Evolutionary conservation across 92 coral and sea anemone species (phyloP), one percentile per base, ranked within the genome.

Genomic region (Bergia puertoricense): DNA sequence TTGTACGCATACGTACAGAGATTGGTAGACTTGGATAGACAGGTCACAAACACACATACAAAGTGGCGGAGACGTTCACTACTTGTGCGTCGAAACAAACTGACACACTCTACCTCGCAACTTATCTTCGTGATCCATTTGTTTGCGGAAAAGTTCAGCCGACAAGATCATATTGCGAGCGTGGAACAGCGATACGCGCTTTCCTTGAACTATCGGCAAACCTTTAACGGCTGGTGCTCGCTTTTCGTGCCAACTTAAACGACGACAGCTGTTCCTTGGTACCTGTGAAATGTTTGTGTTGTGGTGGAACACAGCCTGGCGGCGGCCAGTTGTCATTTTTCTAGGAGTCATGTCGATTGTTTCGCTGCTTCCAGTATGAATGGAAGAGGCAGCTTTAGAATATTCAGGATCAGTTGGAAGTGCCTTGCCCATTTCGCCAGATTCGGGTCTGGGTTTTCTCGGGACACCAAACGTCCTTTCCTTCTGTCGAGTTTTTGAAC

Each of bases 131-230:
- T 71, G 46, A 23, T 84, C 68, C 30, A 84, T n/a, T 30, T 84
- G 79, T 44, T 84, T 51, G 14, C 79, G 65, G n/a, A 71, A 48
- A 1, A 84, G 67, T 4, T 79, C 36, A 69, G 87, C 87, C 8
- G 79, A 69, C 67, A 71, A n/a, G 4, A 37, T 71, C 87, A 84
- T 71, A 37, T 44, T 84, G 22, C 67, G 45, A 11, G 67, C 68
- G 37, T 84, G 79, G 68, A 66, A 84, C 23, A 84, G n/a, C 65
- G 87, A 84, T 45, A 84, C 66, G 11, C 87, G 87, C 87, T 71
- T 84, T 6, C 87, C 87, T 56, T 66, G 79, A 20, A 84, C 87
- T n/a, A 46, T 72, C 22, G 69, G 78, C 10, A 84, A 36, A 79
- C 79, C 78, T 14, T 74, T 37, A 30, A 68, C 36, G 16, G 41